Evolutionary conservation across 2,113 vertebrate genomes (phyloP), one percentile per base, ranked within the genome.

Genomic region (Anser cygnoides): DNA sequence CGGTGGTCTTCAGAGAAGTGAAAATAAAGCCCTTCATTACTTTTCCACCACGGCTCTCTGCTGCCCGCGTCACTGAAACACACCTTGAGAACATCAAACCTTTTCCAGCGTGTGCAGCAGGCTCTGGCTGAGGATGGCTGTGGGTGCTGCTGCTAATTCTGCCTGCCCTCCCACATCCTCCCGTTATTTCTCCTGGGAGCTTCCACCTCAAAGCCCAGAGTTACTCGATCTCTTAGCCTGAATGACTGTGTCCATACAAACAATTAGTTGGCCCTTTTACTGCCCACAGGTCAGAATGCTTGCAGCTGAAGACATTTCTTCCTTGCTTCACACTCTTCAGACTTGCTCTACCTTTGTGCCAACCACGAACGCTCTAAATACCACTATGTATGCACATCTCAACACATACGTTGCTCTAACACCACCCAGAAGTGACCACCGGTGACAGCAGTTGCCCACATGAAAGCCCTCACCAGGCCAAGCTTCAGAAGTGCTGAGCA

Each of bases 321-420:
- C 35, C 63, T 57, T 6, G 13, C n/a, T 61, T 91, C n/a, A 37
- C 5, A 1, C 23, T 55, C 31, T 71, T 16, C 22, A 83, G 61
- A 7, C 66, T 54, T 37, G 5, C 23, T 26, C 44, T 21, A 26
- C 59, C 81, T 37, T 33, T 43, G 62, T 55, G 52, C 13, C 31
- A 43, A 49, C 6, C 46, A 23, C n/a, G 49, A 63, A 13, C 37
- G 6, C 43, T 54, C 73, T 12, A 14, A 16, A 33, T 54, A 52
- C 21, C 22, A 25, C 3, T 1, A 26, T 0, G 4, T 6, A 44
- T 2, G 10, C 6, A 43, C 3, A 5, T 6, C 14, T 20, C 66
- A 6, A 15, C 13, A 26, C 0, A 0, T 9, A 25, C 0, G 1
- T 3, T 10, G 57, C n/a, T 50, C 79, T 35, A 35, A 33, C 11